These are phyloP conservation scores for Zygaena filipendulae DNA, from an alignment of 2,888 invertebrate genomes.

Conservation along the genomic window DNA sequence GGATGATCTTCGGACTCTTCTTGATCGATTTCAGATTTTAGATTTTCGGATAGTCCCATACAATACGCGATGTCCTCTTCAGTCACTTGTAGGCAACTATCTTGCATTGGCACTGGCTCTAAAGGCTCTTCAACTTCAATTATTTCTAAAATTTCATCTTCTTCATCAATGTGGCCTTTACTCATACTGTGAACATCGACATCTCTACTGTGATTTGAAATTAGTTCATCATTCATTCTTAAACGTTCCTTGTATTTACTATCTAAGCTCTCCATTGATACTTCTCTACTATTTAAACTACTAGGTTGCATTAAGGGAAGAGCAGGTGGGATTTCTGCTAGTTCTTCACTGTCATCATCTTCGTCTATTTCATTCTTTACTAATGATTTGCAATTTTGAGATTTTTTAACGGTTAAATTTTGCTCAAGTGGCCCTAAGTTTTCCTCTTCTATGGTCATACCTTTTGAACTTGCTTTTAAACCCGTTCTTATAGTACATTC, in stretches of 20 bases:
- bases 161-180: constrained; percentile 52
- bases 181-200: constrained; percentile 59
- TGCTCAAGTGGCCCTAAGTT: constrained; percentile 45
- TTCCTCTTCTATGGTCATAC: constrained; percentile 61
- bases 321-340: constrained; percentile 84
- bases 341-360: constrained; percentile 83
- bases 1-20: constrained; percentile 83
- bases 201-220: constrained; percentile 67
- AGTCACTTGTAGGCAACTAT: constrained; percentile 89
- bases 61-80: constrained; percentile 93
- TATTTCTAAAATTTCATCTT: constrained; percentile 81
- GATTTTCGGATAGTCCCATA: constrained; percentile 79
- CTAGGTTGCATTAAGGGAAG: constrained; percentile 80
- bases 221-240: constrained; percentile 66
- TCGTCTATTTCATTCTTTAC: constrained; percentile 68
- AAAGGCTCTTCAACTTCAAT: constrained; percentile 83
- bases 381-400: constrained; percentile 32
- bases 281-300: constrained; percentile 79
- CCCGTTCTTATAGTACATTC: constrained; percentile 72
- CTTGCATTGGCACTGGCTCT: constrained; percentile 88
- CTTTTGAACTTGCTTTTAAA: constrained; percentile 63
- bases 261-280: constrained; percentile 85
- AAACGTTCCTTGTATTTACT: constrained; percentile 79
- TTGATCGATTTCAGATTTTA: constrained; percentile 77
- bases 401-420: constrained; percentile 28